Evolutionary conservation across 2,888 invertebrate species (phyloP), one percentile per base, ranked within the genome.

Genomic region (Unio pictorum): DNA sequence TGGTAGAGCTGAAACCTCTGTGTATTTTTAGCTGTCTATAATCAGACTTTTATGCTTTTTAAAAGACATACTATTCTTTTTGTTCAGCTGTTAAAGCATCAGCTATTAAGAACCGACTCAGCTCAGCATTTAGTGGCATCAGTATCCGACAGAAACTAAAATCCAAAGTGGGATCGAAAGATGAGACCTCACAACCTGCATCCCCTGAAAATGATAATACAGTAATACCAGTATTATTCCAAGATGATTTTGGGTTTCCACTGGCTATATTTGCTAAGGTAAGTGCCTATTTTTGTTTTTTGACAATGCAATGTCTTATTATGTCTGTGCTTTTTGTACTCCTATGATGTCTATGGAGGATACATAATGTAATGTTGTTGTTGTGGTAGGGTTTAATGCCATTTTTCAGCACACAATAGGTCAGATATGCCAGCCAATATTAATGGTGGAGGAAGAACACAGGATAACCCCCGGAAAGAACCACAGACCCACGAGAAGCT

Each of bases 231-330:
- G 68, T 74, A 23, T 71, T 90, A 28, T 80, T 85, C 7, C 87
- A 88, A 91, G 94, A 84, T 82, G 93, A 94, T 67, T 97, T 95
- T 90, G 97, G 97, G 18, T 93, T 98, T 82, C 99, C 98, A 0
- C 91, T 98, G 56, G 92, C 93, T 63, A 92, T 98, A 69, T 98
- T 97, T 90, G 94, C 94, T 56, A 95, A 96, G 91, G 93, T 93
- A 87, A 75, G 75, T 63, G 7, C 26, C 20, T 26, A 8, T 61
- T 61, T n/a, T 26, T 23, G 58, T 23, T 15, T 15, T 58, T 20
- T 17, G 17, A 28, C 15, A 20, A 55, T 3, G 18, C 55, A 64
- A 6, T 55, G n/a, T 2, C 26, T 58, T n/a, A 17, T 23, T 58
- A n/a, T 15, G 15, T 23, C 15, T 15, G 23, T 23, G 8, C 8